phyloP scores from a whole-genome alignment of 2,797 vertebrate genomes.

The Rhabdophis nuchalis region DNA sequence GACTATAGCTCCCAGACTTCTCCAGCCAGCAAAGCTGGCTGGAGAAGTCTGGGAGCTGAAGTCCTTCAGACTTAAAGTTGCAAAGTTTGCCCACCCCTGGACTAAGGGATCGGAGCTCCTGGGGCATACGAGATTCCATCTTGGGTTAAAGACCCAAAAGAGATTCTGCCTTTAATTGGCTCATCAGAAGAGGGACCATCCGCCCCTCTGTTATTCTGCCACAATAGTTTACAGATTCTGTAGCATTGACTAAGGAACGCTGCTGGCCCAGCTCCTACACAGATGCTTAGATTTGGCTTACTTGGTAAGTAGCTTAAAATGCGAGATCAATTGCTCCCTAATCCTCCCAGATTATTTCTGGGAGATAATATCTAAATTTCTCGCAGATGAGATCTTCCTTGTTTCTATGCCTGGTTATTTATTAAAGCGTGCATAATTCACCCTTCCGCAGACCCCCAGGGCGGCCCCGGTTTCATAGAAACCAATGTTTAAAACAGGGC shows the following conservation, averaged over 20 bases:
- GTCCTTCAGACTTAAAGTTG: too few species aligned
- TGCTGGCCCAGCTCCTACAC: not conserved
- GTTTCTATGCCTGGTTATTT: not conserved
- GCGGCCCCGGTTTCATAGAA: not conserved
- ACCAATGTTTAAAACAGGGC: not conserved
- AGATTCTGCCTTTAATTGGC: not conserved
- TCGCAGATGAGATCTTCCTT: not conserved
- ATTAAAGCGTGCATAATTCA: not conserved
- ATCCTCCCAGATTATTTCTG: not conserved
- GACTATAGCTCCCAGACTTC: too few species aligned
- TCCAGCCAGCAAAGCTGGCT: too few species aligned
- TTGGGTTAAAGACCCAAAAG: not conserved
- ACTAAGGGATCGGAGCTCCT: not conserved
- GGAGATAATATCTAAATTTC: not conserved
- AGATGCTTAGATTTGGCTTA: not conserved
- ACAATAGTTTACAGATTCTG: accelerated
- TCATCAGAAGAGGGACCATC: not conserved
- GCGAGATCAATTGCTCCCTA: not conserved
- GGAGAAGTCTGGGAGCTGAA: too few species aligned
- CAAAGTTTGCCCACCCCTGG: too few species aligned
- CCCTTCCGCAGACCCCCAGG: not conserved
- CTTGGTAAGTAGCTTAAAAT: not conserved
- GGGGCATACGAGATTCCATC: not conserved
- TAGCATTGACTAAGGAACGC: not conserved
- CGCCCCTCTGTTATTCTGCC: not conserved